phyloP scores from a whole-genome alignment of 2,797 vertebrate species.

The Sebastes nivosus region DNA sequence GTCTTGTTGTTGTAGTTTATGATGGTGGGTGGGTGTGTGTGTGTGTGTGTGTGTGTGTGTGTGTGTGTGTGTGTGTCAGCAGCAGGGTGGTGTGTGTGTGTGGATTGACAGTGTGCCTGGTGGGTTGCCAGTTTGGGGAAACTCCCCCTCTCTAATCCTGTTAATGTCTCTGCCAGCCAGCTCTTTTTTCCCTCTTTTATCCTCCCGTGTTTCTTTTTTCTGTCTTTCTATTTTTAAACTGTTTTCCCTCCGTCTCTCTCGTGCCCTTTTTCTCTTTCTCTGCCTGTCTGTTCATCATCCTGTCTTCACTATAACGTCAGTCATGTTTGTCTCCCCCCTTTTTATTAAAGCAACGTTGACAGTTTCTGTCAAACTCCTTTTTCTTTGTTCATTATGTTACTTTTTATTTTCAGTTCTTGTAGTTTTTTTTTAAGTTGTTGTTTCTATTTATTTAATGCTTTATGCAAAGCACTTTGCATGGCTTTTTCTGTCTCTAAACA shows the following conservation, averaged over 20 bases:
- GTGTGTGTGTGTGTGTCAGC: not conserved
- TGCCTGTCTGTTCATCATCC: not conserved
- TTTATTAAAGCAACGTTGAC: not conserved
- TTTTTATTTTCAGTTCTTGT: not conserved
- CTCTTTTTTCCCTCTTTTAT: constrained; percentile 19
- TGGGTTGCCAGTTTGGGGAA: constrained; percentile 61
- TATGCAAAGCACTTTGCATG: not conserved
- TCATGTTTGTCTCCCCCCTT: not conserved
- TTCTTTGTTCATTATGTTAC: not conserved
- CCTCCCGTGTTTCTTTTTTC: not conserved
- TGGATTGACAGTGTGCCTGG: constrained; percentile 30
- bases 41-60: not conserved
- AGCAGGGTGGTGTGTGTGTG: not conserved
- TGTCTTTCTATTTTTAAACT: constrained; percentile 18
- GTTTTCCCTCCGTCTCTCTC: not conserved
- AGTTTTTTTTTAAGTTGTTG: not conserved
- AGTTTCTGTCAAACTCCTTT: not conserved
- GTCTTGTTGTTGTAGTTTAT: constrained; percentile 51
- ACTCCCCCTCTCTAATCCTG: constrained; percentile 55
- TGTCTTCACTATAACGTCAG: not conserved
- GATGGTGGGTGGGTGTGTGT: not conserved
- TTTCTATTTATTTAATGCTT: not conserved
- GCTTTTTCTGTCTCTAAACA: not conserved
- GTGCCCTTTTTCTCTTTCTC: not conserved
- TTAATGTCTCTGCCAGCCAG: constrained; percentile 31